Evolutionary conservation across 2,888 invertebrate genomes (phyloP).

Genomic region (Eupithecia pulchellata): DNA sequence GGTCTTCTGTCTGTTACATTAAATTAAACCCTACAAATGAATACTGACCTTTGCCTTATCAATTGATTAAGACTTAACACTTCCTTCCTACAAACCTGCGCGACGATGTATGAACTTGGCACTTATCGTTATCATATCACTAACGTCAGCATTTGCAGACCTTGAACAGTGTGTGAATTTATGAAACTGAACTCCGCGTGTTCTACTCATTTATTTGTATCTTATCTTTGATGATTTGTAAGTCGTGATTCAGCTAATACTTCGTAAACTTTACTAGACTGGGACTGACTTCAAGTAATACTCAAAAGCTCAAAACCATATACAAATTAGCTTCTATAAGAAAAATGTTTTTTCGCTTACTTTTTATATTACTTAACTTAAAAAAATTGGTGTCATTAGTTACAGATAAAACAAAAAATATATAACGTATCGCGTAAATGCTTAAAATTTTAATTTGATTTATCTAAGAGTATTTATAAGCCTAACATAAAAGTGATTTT

Average conservation of each 20-base stretch:
- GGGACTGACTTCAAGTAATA: not conserved
- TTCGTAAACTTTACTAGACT: not conserved
- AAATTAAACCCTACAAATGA: not conserved
- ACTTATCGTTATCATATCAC: conserved; percentile 40
- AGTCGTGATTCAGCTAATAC: not conserved
- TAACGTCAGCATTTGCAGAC: conserved; percentile 21
- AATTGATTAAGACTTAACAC: not conserved
- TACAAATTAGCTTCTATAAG: not conserved
- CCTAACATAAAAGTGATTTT: no score
- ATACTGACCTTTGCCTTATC: not conserved
- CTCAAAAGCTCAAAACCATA: not conserved
- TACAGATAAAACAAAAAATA: no score
- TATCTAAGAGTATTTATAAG: no score
- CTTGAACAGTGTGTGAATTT: conserved; percentile 35
- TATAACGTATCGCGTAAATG: no score
- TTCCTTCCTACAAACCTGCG: not conserved
- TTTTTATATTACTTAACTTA: no score
- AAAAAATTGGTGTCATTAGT: no score
- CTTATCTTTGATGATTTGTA: conserved; percentile 10
- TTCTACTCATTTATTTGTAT: not conserved
- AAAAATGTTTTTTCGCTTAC: no score
- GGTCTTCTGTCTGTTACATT: not conserved
- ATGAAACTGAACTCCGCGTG: conserved; percentile 25
- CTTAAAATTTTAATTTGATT: no score
- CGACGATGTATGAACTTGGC: conserved; percentile 36